phyloP scores from a whole-genome alignment of 2,113 vertebrate species.

The Rafetus swinhoei region DNA sequence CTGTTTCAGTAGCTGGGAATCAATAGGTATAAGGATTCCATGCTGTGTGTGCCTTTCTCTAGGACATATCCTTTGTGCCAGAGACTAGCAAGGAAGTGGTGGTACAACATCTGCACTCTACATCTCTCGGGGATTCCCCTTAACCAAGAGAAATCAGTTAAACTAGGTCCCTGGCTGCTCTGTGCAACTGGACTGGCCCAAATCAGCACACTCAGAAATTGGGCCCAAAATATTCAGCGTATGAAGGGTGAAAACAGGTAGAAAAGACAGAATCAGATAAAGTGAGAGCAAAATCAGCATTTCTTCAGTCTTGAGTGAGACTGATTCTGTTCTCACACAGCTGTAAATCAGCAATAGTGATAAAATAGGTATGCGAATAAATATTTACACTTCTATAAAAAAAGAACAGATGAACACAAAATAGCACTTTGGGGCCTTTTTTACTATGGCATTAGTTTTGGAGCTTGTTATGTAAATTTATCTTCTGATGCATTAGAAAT shows the following conservation, averaged over 20 bases:
- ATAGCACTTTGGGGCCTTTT: too few species aligned
- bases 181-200: neutral
- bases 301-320: too few species aligned
- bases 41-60: neutral
- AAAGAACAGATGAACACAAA: too few species aligned
- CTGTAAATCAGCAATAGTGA: slow-evolving; percentile 59
- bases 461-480: too few species aligned
- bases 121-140: neutral
- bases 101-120: neutral
- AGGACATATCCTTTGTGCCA: neutral
- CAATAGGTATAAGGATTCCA: neutral
- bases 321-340: too few species aligned
- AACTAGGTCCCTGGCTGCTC: neutral
- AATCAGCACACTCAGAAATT: neutral
- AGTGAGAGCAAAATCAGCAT: too few species aligned
- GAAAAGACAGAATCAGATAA: neutral
- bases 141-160: neutral
- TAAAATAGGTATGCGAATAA: slow-evolving; percentile 47
- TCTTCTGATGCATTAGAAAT: too few species aligned
- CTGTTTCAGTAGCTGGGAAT: neutral
- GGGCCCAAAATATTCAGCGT: neutral
- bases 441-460: too few species aligned
- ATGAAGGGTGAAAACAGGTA: neutral
- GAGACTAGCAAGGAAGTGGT: neutral
- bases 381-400: neutral